A percentile compares a stretch with the other conserved stretches of the same genome.
Conservation (phyloP, 1,140 invertebrate species). For the Dolichoris vasculosae region DNA sequence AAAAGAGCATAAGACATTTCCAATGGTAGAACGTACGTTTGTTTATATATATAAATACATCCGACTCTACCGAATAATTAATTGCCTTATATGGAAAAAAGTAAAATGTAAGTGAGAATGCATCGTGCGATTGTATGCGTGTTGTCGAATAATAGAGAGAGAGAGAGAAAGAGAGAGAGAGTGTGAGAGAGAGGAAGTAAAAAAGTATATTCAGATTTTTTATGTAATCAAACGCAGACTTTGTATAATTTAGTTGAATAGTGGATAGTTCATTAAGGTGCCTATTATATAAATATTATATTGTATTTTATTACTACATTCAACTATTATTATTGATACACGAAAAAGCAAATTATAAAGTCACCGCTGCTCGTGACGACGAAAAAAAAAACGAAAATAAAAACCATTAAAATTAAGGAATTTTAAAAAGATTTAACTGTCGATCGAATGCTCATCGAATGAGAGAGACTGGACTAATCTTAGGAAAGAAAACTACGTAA, state of each 20-base stretch:
- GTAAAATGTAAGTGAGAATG: conserved; percentile 39
- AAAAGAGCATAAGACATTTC: conserved; percentile 47
- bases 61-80: conserved; percentile 53
- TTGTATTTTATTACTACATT: conserved; percentile 52
- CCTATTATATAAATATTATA: conserved; percentile 56
- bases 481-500: conserved; percentile 1
- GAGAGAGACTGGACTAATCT: conserved; percentile 39
- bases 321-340: conserved; percentile 49
- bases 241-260: conserved; percentile 66
- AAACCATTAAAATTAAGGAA: conserved; percentile 40
- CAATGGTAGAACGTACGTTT: conserved; percentile 44
- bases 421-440: conserved; percentile 46
- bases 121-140: neutral
- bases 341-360: conserved; percentile 24
- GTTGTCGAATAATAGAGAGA: neutral
- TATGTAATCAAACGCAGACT: conserved; percentile 60
- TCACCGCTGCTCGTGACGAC: conserved; percentile 38
- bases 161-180: conserved; percentile 32
- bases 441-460: conserved; percentile 37
- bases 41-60: conserved; percentile 42
- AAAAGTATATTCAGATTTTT: conserved; percentile 54
- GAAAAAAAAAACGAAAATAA: conserved; percentile 51
- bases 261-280: conserved; percentile 59
- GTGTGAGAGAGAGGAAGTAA: conserved; percentile 28
- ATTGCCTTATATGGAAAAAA: conserved; percentile 52